phyloP scores from a whole-genome alignment of 2,888 invertebrate genomes.

The Timandra comae region DNA sequence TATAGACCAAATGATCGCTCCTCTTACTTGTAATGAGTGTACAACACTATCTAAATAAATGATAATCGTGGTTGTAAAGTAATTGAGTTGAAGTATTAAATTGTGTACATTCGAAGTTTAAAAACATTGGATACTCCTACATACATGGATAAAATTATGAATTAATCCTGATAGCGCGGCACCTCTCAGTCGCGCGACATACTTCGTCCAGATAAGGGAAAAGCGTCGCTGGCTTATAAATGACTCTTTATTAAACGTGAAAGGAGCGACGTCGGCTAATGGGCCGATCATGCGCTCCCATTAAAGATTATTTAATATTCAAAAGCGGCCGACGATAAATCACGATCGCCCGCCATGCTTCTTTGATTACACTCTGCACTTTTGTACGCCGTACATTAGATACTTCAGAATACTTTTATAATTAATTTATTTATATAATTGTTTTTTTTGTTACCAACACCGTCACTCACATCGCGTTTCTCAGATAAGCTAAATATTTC shows the following conservation, averaged over 20 bases:
- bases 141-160: constrained; percentile 70
- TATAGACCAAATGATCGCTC: too few relatives aligned
- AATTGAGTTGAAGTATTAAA: constrained; percentile 38
- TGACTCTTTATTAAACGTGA: constrained; percentile 77
- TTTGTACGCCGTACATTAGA: constrained; percentile 44
- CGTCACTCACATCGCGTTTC: too few relatives aligned
- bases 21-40: neutral
- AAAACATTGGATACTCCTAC: constrained; percentile 40
- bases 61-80: constrained; percentile 31
- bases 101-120: constrained; percentile 33
- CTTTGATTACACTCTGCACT: constrained; percentile 69
- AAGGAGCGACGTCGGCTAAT: constrained; percentile 75
- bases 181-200: constrained; percentile 72
- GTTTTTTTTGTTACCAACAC: constrained; percentile 1
- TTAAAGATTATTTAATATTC: constrained; percentile 78
- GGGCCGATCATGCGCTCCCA: constrained; percentile 77
- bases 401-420: constrained; percentile 9
- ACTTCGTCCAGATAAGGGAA: constrained; percentile 72
- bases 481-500: constrained; percentile 6
- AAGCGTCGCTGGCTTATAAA: constrained; percentile 74
- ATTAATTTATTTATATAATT: constrained; percentile 5
- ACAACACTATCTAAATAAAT: constrained; percentile 8
- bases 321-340: constrained; percentile 74
- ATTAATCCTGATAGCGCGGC: constrained; percentile 73
- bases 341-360: constrained; percentile 70